phyloP scores from a whole-genome alignment of 2,113 vertebrate species.

The Platycercus adscitus region DNA sequence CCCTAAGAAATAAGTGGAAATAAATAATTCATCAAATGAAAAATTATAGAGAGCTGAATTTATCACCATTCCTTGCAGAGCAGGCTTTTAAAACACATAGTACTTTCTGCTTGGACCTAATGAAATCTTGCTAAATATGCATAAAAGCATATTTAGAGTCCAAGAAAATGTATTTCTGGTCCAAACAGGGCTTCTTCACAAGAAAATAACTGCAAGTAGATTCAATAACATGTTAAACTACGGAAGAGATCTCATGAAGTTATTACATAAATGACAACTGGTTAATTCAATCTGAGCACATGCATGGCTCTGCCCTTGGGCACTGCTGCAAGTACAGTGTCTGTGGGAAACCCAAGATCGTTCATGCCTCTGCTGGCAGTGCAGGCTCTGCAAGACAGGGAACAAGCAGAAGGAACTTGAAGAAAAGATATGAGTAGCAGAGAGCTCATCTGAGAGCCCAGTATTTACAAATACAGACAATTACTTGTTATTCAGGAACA shows the following conservation, averaged over 20 bases:
- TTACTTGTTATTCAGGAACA: background rate
- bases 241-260: background rate
- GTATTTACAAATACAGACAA: rapidly evolving
- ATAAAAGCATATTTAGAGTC: background rate
- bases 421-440: background rate
- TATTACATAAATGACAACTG: background rate
- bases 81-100: background rate
- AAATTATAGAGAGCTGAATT: background rate
- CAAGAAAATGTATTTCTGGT: background rate
- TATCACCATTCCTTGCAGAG: background rate
- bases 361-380: rapidly evolving
- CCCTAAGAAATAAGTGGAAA: background rate
- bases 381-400: background rate
- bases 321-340: rapidly evolving
- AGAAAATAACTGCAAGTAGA: background rate
- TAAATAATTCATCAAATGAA: background rate
- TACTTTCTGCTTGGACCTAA: background rate
- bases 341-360: background rate
- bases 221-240: background rate
- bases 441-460: background rate
- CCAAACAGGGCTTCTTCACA: background rate
- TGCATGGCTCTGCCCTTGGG: rapidly evolving
- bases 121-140: background rate
- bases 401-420: background rate
- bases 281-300: background rate